These are phyloP conservation scores for Acrocephalus arundinaceus DNA, from an alignment of 2,113 vertebrate genomes.

Conservation along the genomic window DNA sequence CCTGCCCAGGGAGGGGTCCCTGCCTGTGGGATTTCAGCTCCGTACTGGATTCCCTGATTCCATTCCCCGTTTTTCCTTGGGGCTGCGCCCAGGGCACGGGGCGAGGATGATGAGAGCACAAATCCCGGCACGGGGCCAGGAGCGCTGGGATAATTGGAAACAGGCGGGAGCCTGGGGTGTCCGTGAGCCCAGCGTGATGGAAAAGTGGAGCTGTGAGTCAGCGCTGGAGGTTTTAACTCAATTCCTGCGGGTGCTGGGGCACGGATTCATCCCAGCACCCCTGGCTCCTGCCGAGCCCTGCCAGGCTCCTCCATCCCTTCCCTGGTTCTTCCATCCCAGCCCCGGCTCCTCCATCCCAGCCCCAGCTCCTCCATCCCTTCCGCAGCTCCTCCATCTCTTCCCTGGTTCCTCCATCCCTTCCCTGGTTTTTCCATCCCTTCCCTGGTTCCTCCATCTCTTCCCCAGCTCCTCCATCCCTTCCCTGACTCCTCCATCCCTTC, in stretches of 20 bases:
- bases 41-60: rapidly evolving
- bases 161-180: background rate
- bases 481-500: background rate
- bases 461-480: too few relatives aligned
- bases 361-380: too few relatives aligned
- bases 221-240: background rate
- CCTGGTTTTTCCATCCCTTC: background rate
- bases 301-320: background rate
- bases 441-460: too few relatives aligned
- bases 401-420: too few relatives aligned
- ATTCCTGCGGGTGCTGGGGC: background rate
- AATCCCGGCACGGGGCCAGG: background rate
- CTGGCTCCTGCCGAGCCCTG: background rate
- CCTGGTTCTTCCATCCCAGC: too few relatives aligned
- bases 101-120: background rate
- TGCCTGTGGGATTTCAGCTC: background rate
- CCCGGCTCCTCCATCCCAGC: too few relatives aligned
- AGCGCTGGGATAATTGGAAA: background rate
- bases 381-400: background rate
- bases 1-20: background rate
- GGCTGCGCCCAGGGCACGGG: background rate
- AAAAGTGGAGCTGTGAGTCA: background rate
- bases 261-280: background rate
- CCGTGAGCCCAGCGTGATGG: rapidly evolving
- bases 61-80: rapidly evolving